Conservation (phyloP, 2,888 invertebrate species). For the Allophyes oxyacanthae region DNA sequence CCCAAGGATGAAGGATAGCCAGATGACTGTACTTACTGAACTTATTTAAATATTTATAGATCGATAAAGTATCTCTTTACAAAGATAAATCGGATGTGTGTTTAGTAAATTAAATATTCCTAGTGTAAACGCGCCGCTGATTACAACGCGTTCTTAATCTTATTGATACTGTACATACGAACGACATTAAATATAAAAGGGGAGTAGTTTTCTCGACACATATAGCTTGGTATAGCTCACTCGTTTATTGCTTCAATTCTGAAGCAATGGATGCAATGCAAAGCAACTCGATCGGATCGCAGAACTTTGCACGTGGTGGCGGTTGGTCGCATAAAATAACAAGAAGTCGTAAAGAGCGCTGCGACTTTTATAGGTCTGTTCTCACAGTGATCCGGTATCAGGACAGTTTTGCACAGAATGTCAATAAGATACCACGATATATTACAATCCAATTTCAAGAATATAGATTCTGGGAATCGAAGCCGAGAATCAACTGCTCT, state of each 20-base stretch:
- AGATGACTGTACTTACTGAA: conserved; percentile 41
- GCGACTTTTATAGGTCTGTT: conserved; percentile 73
- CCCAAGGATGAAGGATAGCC: conserved; percentile 38
- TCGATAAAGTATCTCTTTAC: conserved; percentile 29
- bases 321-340: conserved; percentile 66
- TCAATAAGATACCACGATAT: conserved; percentile 52
- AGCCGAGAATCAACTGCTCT: not conserved
- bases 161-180: not conserved
- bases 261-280: conserved; percentile 31
- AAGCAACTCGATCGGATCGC: conserved; percentile 34
- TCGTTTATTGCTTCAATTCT: conserved; percentile 1
- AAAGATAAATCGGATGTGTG: conserved; percentile 19
- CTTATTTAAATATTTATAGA: conserved; percentile 43
- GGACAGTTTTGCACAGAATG: conserved; percentile 63
- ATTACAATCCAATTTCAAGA: conserved; percentile 27
- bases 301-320: conserved; percentile 26
- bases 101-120: conserved; percentile 18
- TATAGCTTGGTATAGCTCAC: too few species aligned
- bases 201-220: too few species aligned
- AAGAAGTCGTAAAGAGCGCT: conserved; percentile 74
- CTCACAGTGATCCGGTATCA: conserved; percentile 74
- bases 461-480: conserved; percentile 15
- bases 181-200: too few species aligned
- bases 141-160: not conserved
- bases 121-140: not conserved